Evolutionary conservation across 1,140 invertebrate species (phyloP), one percentile per base, ranked within the genome.

Genomic region (Bombus fervidus): DNA sequence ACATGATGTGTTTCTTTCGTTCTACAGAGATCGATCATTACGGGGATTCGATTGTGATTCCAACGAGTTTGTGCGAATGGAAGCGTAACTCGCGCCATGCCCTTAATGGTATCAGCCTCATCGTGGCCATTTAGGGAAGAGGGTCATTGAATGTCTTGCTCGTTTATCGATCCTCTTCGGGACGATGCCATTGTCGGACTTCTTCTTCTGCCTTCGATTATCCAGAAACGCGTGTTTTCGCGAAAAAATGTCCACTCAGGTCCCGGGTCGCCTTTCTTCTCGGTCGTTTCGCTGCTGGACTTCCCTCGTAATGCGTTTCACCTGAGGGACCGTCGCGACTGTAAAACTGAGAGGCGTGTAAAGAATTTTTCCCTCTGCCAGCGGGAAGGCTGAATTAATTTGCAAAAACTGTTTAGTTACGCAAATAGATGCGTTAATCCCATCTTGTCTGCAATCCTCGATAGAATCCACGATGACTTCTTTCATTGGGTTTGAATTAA

Each of bases 161-260:
- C 39, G 76, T 69, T 85, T 74, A 75, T 28, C 47, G 15, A 72
- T 62, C 53, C 39, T 25, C 75, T 25, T 34, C 31, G 62, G 34
- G 34, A n/a, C 15, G 82, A 69, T 53, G 68, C 57, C 64, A 84
- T 71, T 57, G 74, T 64, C 47, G 64, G 31, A 3, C 12, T 57
- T 69, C 74, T 83, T 83, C 59, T 83, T 83, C 68, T 47, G 31
- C 22, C 25, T 13, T 25, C 68, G 53, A n/a, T 39, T 85, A 80
- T 43, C 76, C 68, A 81, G 77, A 80, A 83, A 85, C 77, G 83
- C 68, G 68, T 73, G 83, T 73, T 85, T 80, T 64, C 77, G 53
- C 83, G 83, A 77, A 85, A 80, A 80, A 85, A 85, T 69, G 13
- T 78, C 39, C 39, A 34, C 43, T 4, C 28, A 37, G 53, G 62